Evolutionary conservation across 1,140 invertebrate species (phyloP).

Genomic region (Euschistus heros): DNA sequence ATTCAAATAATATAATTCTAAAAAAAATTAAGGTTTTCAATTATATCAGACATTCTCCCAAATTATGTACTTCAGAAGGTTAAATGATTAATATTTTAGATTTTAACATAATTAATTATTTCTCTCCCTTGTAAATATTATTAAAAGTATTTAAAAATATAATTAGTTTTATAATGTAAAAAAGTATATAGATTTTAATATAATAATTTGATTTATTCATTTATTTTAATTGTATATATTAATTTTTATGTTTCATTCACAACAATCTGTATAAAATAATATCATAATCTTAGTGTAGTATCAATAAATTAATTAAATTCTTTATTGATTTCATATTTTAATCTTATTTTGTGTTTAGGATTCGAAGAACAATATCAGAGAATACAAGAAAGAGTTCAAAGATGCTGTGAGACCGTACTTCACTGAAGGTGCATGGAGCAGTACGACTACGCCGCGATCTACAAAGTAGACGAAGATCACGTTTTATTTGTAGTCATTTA

Average conservation of each 20-base stretch:
- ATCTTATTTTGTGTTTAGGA: slow-evolving; percentile 10
- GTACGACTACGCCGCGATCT: neutral
- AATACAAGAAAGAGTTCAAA: slow-evolving; percentile 18
- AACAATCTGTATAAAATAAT: neutral
- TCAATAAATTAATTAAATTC: neutral
- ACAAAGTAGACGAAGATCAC: no score
- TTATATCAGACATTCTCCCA: no score
- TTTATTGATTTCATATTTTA: neutral
- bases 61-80: no score
- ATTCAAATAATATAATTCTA: no score
- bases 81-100: no score
- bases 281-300: neutral
- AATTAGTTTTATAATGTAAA: no score
- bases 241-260: neutral
- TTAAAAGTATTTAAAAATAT: no score
- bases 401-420: slow-evolving; percentile 19
- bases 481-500: no score
- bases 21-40: no score
- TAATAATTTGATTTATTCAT: neutral
- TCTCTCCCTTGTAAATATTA: no score
- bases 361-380: slow-evolving; percentile 15
- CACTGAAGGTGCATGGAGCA: slow-evolving; percentile 15
- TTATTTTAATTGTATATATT: neutral
- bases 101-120: no score
- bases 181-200: no score